Percentiles rank a stretch among this genome's conserved stretches.
phyloP scores from a whole-genome alignment of 2,797 vertebrate species.

The Neopelma chrysocephalum region DNA sequence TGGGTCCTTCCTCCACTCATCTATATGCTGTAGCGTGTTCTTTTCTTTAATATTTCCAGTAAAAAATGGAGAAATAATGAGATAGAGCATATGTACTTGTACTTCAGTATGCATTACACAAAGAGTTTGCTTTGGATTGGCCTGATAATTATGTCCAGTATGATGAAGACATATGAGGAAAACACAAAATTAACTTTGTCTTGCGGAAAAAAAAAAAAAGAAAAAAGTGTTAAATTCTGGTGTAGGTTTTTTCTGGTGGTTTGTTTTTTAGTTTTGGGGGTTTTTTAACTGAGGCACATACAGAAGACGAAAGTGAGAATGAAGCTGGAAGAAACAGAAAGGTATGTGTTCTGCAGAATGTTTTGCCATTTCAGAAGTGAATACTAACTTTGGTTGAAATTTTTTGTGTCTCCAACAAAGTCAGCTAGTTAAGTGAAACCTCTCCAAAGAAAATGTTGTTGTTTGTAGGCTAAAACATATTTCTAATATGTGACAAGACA shows the following conservation, averaged over 20 bases:
- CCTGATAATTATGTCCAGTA: background rate
- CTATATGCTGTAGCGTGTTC: background rate
- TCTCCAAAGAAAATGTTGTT: background rate
- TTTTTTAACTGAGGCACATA: background rate
- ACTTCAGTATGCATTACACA: background rate
- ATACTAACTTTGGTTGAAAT: background rate
- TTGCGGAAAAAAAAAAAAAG: background rate
- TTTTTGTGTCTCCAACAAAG: background rate
- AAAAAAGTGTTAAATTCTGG: background rate
- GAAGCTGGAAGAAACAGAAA: background rate
- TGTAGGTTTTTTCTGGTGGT: no score
- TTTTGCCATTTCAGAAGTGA: background rate
- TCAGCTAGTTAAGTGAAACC: background rate
- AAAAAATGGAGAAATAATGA: constrained; percentile 10
- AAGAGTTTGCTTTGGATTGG: background rate
- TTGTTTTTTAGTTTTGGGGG: background rate
- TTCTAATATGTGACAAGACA: background rate
- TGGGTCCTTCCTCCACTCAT: background rate
- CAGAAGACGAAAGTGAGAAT: background rate
- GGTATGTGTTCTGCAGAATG: background rate
- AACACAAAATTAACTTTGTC: background rate
- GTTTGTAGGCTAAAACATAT: background rate
- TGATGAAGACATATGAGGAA: background rate
- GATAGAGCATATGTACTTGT: background rate
- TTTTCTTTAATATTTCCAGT: background rate